phyloP scores from a whole-genome alignment of 2,888 invertebrate species.

The Kryphioiulus occultus region DNA sequence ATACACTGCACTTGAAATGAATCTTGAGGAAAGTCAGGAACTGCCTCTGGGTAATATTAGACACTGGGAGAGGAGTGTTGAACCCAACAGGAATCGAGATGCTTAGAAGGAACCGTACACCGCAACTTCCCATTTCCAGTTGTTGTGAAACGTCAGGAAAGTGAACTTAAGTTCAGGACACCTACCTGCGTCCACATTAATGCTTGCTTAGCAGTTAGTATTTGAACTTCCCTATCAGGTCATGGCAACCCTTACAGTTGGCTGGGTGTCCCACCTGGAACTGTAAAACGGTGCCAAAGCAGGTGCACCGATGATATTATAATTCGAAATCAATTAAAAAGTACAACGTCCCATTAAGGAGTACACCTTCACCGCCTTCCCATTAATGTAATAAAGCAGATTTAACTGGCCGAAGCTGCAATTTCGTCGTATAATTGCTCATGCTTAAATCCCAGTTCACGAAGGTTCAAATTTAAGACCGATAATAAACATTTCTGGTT shows the following conservation, averaged over 20 bases:
- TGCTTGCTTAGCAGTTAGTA: neutral
- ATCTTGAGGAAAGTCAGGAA: neutral
- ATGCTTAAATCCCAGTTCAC: slow-evolving; percentile 9
- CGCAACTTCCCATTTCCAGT: neutral
- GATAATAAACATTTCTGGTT: neutral
- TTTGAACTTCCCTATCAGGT: slow-evolving; percentile 1
- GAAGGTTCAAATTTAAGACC: neutral
- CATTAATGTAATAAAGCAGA: neutral
- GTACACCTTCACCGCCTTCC: neutral
- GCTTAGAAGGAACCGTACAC: neutral
- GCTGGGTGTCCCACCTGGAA: neutral
- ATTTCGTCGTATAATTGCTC: neutral
- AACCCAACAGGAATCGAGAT: neutral
- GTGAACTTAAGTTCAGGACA: neutral
- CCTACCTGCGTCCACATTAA: neutral
- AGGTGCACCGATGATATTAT: neutral
- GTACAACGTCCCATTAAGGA: neutral
- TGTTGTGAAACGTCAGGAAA: neutral
- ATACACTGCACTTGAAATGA: neutral
- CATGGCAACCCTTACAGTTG: neutral
- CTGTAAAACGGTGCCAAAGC: neutral
- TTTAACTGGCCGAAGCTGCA: neutral
- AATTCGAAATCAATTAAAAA: neutral
- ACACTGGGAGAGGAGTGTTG: neutral
- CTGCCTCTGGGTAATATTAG: neutral